phyloP scores from a whole-genome alignment of 2,888 invertebrate species.

The Orchesellides sinensis region DNA sequence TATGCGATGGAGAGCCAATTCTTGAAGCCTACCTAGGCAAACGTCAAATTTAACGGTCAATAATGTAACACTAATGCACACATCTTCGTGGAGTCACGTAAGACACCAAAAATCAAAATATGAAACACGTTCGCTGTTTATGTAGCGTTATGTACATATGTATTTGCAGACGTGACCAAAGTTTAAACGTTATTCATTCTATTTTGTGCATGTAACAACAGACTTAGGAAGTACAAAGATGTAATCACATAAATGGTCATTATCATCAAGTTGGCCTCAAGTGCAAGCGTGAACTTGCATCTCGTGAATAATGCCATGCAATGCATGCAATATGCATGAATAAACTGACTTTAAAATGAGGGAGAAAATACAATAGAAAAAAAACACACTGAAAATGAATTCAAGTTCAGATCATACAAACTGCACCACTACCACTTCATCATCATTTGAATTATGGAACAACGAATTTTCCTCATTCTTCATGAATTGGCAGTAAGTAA shows the following conservation, averaged over 20 bases:
- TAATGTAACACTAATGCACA: background rate
- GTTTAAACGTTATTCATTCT: too few relatives aligned
- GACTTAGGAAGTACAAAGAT: too few relatives aligned
- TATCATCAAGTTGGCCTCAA: slow-evolving; percentile 27
- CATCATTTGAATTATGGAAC: slow-evolving; percentile 14
- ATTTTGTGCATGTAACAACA: background rate
- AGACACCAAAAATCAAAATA: slow-evolving; percentile 48
- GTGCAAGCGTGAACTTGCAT: slow-evolving; percentile 46
- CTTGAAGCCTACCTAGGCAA: too few relatives aligned
- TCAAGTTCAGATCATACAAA: background rate
- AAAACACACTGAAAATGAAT: slow-evolving; percentile 6
- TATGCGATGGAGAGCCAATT: too few relatives aligned
- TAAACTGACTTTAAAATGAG: slow-evolving; percentile 14
- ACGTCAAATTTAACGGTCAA: background rate
- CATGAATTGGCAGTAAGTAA: slow-evolving; percentile 55
- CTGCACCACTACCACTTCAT: background rate
- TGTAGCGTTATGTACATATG: background rate
- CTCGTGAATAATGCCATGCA: too few relatives aligned
- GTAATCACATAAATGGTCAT: slow-evolving; percentile 31
- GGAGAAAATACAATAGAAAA: slow-evolving; percentile 1
- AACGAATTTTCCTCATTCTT: slow-evolving; percentile 42
- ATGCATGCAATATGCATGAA: too few relatives aligned
- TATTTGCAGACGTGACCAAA: background rate
- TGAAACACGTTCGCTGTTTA: slow-evolving; percentile 40
- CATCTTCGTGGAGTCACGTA: slow-evolving; percentile 47